A percentile compares a stretch with the other conserved stretches of the same genome.
Evolutionary conservation across 1,140 invertebrate genomes (phyloP).

Genomic region (Eriocheir sinensis): DNA sequence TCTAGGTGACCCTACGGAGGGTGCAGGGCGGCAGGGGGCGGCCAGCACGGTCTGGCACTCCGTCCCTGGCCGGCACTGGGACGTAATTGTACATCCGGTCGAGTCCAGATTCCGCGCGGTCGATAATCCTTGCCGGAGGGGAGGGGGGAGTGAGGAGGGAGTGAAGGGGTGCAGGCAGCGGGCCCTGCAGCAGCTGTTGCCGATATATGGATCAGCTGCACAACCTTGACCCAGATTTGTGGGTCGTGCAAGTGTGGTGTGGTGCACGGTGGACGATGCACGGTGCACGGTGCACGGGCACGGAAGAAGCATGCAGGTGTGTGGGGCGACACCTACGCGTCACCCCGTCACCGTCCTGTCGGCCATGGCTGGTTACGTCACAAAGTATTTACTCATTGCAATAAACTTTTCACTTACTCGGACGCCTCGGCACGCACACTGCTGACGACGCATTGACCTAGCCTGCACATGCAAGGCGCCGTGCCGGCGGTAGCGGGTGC

Average conservation of each 20-base stretch:
- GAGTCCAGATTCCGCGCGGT: background rate
- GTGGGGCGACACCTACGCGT: background rate
- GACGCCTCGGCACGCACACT: background rate
- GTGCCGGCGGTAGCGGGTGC: background rate
- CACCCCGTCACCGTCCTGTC: background rate
- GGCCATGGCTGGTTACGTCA: background rate
- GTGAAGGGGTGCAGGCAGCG: background rate
- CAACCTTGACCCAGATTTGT: background rate
- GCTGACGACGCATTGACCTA: background rate
- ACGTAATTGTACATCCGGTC: background rate
- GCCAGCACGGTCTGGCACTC: background rate
- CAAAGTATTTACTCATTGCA: background rate
- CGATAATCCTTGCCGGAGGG: background rate
- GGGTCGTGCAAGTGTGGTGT: background rate
- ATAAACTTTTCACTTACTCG: background rate
- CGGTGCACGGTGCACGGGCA: background rate
- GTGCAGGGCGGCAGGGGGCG: background rate
- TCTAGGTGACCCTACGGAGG: background rate
- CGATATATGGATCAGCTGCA: constrained; percentile 23
- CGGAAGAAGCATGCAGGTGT: background rate
- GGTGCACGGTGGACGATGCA: too few species aligned
- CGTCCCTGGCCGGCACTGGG: background rate
- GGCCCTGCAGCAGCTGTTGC: background rate
- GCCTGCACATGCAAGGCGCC: background rate
- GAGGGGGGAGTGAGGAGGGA: background rate